phyloP scores from a whole-genome alignment of 2,888 invertebrate species.

The Brenthis hecate region DNA sequence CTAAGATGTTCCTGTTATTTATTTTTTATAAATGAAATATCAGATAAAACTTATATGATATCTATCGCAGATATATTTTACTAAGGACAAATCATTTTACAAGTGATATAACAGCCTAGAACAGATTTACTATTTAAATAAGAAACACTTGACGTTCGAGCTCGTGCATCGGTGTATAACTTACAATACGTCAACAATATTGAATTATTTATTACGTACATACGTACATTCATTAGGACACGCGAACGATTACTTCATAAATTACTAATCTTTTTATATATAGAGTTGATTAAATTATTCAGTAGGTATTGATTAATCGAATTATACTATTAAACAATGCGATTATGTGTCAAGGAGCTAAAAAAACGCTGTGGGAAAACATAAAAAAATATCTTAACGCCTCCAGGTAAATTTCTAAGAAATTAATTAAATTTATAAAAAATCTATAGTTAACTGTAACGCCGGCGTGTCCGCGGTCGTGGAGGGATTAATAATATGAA shows the following conservation, averaged over 20 bases:
- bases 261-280: background rate
- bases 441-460: no score
- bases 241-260: slow-evolving; percentile 15
- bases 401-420: no score
- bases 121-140: slow-evolving; percentile 19
- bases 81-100: background rate
- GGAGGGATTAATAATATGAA: no score
- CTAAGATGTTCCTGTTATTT: background rate
- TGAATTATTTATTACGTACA: slow-evolving; percentile 19
- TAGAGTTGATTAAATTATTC: background rate
- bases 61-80: background rate
- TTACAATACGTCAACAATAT: slow-evolving; percentile 11
- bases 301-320: background rate
- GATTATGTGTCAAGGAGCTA: background rate
- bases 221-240: slow-evolving; percentile 6
- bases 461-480: no score
- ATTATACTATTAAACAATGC: background rate
- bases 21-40: background rate
- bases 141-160: slow-evolving; percentile 15
- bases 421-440: no score
- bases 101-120: slow-evolving; percentile 5
- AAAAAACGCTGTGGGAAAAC: background rate
- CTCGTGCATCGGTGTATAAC: slow-evolving; percentile 6
- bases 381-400: background rate
- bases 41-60: background rate